These are phyloP conservation scores for Ornithoptera alexandrae DNA, from an alignment of 2,888 invertebrate genomes.

Conservation along the genomic window DNA sequence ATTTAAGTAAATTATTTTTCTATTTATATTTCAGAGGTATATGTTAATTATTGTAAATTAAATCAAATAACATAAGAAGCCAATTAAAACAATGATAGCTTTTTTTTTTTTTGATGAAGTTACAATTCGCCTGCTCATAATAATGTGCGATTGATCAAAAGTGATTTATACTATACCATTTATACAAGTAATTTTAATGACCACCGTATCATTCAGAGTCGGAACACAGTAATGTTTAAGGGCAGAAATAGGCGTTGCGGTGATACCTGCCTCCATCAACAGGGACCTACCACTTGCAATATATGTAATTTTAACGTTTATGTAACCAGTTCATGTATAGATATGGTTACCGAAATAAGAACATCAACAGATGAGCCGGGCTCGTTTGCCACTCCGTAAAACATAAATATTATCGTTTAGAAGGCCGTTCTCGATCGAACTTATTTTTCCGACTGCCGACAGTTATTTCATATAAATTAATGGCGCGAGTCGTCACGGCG, in stretches of 20 bases:
- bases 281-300: no score
- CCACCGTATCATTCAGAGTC: no score
- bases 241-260: no score
- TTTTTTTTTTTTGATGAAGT: no score
- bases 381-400: slow-evolving; percentile 71
- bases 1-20: background rate
- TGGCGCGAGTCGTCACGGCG: slow-evolving; percentile 79
- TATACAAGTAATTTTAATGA: no score
- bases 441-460: slow-evolving; percentile 79
- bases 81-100: no score
- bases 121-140: no score
- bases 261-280: no score
- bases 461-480: slow-evolving; percentile 81
- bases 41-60: background rate
- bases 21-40: background rate
- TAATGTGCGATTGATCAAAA: no score
- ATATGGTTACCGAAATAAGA: slow-evolving; percentile 63
- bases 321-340: slow-evolving; percentile 28
- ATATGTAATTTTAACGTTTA: background rate
- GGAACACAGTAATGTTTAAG: no score
- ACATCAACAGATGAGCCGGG: slow-evolving; percentile 57
- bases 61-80: no score
- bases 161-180: no score
- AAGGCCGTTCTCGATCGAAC: slow-evolving; percentile 75
- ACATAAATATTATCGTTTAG: slow-evolving; percentile 77